Evolutionary conservation across 2,888 invertebrate species (phyloP).

Genomic region (Panopea generosa): DNA sequence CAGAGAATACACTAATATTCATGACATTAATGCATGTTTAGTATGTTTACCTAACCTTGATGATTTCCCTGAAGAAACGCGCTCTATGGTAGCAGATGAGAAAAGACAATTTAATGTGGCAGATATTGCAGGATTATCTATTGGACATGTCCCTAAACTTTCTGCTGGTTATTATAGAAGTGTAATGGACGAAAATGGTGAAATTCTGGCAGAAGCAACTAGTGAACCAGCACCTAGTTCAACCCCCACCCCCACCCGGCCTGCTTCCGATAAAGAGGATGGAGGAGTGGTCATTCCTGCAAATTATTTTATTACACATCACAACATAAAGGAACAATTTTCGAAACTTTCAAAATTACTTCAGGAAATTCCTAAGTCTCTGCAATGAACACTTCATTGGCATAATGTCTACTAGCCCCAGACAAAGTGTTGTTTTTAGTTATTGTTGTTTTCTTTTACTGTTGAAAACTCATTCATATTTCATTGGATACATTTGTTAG

Average conservation of each 20-base stretch:
- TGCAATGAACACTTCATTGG: too few relatives aligned
- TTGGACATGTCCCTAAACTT: conserved; percentile 30
- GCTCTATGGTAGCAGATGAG: conserved; percentile 18
- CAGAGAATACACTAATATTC: conserved; percentile 29
- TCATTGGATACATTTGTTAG: too few relatives aligned
- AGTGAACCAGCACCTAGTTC: conserved; percentile 32
- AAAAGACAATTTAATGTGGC: conserved; percentile 6
- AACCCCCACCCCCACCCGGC: conserved; percentile 44
- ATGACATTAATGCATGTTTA: conserved; percentile 34
- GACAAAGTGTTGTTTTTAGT: too few relatives aligned
- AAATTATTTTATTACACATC: conserved; percentile 25
- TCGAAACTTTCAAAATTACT: too few relatives aligned
- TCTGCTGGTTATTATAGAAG: conserved; percentile 11
- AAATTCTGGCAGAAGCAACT: conserved; percentile 16
- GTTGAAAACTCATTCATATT: too few relatives aligned
- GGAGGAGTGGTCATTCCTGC: conserved; percentile 38
- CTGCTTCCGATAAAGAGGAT: conserved; percentile 20
- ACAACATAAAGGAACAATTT: too few relatives aligned
- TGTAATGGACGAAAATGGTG: conserved; percentile 10
- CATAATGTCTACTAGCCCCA: too few relatives aligned
- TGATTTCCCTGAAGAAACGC: conserved; percentile 6
- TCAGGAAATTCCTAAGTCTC: too few relatives aligned
- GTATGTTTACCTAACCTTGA: conserved; percentile 28
- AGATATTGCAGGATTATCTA: conserved; percentile 37
- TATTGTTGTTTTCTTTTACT: too few relatives aligned